These are phyloP conservation scores for Galeruca laticollis DNA, from an alignment of 2,888 invertebrate species.

Conservation along the genomic window DNA sequence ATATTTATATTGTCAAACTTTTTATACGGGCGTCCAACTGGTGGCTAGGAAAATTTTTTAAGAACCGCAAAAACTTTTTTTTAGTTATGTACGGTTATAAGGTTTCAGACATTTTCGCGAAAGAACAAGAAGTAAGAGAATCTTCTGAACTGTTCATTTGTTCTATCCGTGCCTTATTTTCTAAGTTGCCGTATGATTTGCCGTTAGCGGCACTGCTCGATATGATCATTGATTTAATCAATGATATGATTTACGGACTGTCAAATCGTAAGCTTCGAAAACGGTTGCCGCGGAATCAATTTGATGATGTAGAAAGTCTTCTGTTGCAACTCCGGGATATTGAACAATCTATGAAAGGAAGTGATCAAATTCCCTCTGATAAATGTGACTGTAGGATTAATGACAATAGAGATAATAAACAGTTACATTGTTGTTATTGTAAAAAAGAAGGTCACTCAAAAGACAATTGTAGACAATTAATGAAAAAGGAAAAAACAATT, in stretches of 20 bases:
- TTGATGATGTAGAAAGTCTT: slow-evolving; percentile 3
- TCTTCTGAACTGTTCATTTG: slow-evolving; percentile 6
- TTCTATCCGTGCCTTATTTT: neutral
- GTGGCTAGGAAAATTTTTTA: too few species aligned
- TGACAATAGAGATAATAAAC: too few species aligned
- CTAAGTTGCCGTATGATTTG: neutral
- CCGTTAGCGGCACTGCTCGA: slow-evolving; percentile 1
- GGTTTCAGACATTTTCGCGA: neutral
- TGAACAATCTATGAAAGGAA: slow-evolving; percentile 18
- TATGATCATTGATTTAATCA: too few species aligned
- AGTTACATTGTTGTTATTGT: slow-evolving; percentile 12
- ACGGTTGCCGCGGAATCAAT: neutral
- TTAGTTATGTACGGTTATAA: too few species aligned
- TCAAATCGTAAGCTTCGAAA: neutral
- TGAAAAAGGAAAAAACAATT: slow-evolving; percentile 4
- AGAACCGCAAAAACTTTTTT: too few species aligned
- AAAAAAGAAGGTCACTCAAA: slow-evolving; percentile 9
- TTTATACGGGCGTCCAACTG: too few species aligned
- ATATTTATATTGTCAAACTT: too few species aligned
- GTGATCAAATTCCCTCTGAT: neutral
- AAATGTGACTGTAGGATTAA: too few species aligned
- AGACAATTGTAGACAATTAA: neutral
- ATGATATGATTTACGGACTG: slow-evolving; percentile 14
- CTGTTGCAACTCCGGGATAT: slow-evolving; percentile 9
- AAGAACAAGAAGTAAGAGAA: slow-evolving; percentile 1